Conservation (phyloP, 2,888 invertebrate genomes). For the Epirrhoe alternata region DNA sequence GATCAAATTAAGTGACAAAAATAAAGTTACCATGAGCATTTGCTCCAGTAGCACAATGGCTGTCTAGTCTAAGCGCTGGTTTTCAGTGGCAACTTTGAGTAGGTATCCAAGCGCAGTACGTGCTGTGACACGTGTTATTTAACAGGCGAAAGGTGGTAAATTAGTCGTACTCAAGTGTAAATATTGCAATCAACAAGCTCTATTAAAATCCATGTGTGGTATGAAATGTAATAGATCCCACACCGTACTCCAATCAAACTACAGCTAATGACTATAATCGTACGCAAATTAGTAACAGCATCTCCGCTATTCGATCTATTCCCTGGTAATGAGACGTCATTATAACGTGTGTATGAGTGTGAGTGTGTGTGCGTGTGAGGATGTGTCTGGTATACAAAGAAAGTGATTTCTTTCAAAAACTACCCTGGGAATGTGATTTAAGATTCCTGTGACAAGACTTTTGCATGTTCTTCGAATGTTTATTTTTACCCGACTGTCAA, state of each 20-base stretch:
- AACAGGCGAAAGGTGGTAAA: neutral
- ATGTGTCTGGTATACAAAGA: neutral
- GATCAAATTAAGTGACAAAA: too few species aligned
- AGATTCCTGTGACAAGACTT: too few species aligned
- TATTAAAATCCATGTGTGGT: neutral
- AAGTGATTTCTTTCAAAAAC: neutral
- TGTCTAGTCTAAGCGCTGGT: too few species aligned
- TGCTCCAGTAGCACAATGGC: too few species aligned
- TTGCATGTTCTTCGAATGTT: too few species aligned
- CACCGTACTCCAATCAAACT: constrained; percentile 3
- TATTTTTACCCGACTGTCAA: too few species aligned
- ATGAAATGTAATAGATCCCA: neutral
- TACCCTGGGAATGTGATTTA: too few species aligned
- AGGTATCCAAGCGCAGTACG: too few species aligned
- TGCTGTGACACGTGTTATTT: too few species aligned
- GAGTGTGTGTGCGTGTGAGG: neutral
- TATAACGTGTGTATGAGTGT: neutral
- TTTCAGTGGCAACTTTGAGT: too few species aligned
- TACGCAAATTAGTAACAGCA: constrained; percentile 26
- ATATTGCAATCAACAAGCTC: neutral
- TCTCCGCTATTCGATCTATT: constrained; percentile 16
- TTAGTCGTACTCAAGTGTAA: neutral
- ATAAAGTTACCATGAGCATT: too few species aligned
- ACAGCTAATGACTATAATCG: constrained; percentile 29
- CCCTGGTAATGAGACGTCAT: constrained; percentile 1